A percentile compares a stretch with the other conserved stretches of the same genome.
Evolutionary conservation across 1,140 invertebrate species (phyloP).

Genomic region (Ceratitis capitata): DNA sequence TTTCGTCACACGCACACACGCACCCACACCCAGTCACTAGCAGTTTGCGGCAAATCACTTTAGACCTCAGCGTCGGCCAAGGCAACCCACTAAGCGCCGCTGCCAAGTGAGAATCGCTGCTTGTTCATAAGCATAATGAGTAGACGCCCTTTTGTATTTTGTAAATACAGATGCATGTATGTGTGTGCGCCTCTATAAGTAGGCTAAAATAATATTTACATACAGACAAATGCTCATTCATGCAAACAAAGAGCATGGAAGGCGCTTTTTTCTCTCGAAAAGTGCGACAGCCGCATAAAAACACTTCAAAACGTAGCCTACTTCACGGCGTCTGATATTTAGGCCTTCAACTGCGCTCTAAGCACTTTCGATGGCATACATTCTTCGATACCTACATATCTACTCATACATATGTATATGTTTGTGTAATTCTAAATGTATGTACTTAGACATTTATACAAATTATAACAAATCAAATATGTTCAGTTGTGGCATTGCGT

Average conservation of each 20-base stretch:
- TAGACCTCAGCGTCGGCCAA: background rate
- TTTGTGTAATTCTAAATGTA: background rate
- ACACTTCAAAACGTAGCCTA: background rate
- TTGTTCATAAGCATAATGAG: background rate
- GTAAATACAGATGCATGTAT: background rate
- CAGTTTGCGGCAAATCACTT: background rate
- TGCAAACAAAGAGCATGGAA: background rate
- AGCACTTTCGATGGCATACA: background rate
- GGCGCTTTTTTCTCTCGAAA: background rate
- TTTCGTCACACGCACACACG: background rate
- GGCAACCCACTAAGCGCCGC: background rate
- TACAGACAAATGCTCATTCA: background rate
- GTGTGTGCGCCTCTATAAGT: background rate
- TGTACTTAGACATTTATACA: background rate
- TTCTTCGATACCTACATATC: background rate
- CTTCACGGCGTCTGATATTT: background rate
- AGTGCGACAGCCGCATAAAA: background rate
- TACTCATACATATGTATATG: background rate
- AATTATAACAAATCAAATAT: slow-evolving; percentile 4
- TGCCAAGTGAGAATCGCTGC: background rate
- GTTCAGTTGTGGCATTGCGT: background rate
- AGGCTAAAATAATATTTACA: background rate
- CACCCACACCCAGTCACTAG: background rate
- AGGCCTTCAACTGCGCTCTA: background rate
- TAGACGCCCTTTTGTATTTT: background rate